Conservation (phyloP, 2,888 invertebrate species). For the Microplitis manilae region DNA sequence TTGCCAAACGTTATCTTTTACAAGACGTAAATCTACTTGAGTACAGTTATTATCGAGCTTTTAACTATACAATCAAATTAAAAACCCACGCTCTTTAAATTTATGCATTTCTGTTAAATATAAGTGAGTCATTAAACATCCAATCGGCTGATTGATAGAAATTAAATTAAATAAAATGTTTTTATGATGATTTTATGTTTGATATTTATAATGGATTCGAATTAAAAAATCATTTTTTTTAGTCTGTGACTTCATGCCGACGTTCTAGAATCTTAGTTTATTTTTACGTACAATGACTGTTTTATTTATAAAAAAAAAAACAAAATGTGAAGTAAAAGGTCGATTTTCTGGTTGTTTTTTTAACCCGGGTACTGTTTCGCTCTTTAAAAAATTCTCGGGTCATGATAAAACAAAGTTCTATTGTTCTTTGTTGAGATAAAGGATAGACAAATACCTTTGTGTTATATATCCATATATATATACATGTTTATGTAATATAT, state of each 20-base stretch:
- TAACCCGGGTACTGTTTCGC: background rate
- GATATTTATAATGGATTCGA: too few relatives aligned
- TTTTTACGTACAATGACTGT: background rate
- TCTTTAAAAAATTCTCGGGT: slow-evolving; percentile 38
- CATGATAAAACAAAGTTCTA: slow-evolving; percentile 34
- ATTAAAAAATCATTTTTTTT: too few relatives aligned
- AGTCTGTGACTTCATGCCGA: too few relatives aligned
- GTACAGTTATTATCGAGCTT: background rate
- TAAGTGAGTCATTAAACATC: background rate
- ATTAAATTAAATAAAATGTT: too few relatives aligned
- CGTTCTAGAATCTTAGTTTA: too few relatives aligned
- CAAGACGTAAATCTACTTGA: slow-evolving; percentile 28
- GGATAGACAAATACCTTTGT: slow-evolving; percentile 14
- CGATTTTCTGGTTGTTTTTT: background rate
- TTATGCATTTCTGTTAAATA: background rate
- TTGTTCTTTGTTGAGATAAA: slow-evolving; percentile 38
- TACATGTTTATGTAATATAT: background rate
- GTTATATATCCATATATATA: background rate
- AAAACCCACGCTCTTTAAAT: background rate
- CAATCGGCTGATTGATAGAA: background rate
- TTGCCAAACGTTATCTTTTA: slow-evolving; percentile 29
- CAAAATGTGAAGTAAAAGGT: background rate
- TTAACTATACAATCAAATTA: background rate
- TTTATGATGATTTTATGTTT: too few relatives aligned
- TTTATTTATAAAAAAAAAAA: background rate